Evolutionary conservation across 2,113 vertebrate species (phyloP), one percentile per base, ranked within the genome.

Genomic region (Peromyscus californicus): DNA sequence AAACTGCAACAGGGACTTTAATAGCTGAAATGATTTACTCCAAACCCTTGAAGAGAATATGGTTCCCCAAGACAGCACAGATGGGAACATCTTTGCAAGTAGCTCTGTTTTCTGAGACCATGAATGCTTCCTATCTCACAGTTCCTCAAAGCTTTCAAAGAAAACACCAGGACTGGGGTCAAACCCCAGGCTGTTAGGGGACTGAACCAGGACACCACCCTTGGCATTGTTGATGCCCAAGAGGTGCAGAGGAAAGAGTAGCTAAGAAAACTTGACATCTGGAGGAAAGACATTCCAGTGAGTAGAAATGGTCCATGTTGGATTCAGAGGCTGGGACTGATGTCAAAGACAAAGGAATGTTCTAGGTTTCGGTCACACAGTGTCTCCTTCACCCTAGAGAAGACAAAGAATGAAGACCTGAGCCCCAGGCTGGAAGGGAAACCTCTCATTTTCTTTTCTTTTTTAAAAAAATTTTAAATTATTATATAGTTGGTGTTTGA

Each of bases 331-430:
- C 24, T 74, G n/a, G 69, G 39, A 83, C 74, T 51, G 10, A n/a
- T 82, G 92, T 78, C 24, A 93, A 94, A 83, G 59, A n/a, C 45
- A 93, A 94, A 89, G n/a, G 45, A 59, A 39, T 45, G 19, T 45
- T 86, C 63, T 11, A 69, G 51, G 16, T 16, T 29, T 36, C 75
- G 7, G n/a, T 76, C 17, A 36, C 61, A 78, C 57, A 75, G 57
- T 70, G 79, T 0, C 29, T 33, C 63, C 67, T 88, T 69, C 22
- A 22, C 36, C 19, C 42, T 4, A 17, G 17, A 80, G 75, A 89
- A 11, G 57, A 33, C 63, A 63, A 89, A 69, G 24, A 5, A 31
- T 11, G 31, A 17, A 51, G 31, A 17, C 45, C 24, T 29, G 36
- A 72, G 36, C 87, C 48, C 33, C 36, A 33, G 21, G 16, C 33